Percentiles rank a stretch among this genome's conserved stretches.
phyloP scores from a whole-genome alignment of 2,797 vertebrate species.

The Monodelphis domestica region DNA sequence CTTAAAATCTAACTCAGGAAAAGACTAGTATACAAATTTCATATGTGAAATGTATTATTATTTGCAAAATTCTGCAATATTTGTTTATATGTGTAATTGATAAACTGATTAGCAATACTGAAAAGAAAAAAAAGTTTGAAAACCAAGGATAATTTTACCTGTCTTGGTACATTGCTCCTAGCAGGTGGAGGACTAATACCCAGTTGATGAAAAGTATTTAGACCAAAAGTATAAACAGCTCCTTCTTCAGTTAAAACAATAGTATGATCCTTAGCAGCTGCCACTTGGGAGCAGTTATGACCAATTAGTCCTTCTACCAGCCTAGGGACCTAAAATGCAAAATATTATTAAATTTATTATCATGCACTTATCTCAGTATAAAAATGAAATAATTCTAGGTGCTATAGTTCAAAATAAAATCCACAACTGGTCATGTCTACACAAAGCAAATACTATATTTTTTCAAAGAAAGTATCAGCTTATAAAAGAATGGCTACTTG shows the following conservation, averaged over 20 bases:
- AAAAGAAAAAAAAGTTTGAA: slow-evolving; percentile 41
- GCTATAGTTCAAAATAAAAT: slow-evolving; percentile 14
- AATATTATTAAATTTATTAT: slow-evolving; percentile 40
- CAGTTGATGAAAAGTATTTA: slow-evolving; percentile 96
- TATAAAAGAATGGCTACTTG: neutral
- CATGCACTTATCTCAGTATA: slow-evolving; percentile 20
- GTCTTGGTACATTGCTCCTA: slow-evolving; percentile 93
- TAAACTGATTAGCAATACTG: neutral
- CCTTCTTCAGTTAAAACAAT: slow-evolving; percentile 96
- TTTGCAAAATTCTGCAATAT: slow-evolving; percentile 22
- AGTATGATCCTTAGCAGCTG: slow-evolving; percentile 97
- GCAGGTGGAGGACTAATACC: slow-evolving; percentile 92
- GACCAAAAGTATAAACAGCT: slow-evolving; percentile 95
- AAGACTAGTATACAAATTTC: slow-evolving; percentile 34
- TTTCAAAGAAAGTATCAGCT: slow-evolving; percentile 4
- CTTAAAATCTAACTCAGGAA: slow-evolving; percentile 15
- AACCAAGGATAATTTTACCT: slow-evolving; percentile 85
- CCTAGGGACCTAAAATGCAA: slow-evolving; percentile 90
- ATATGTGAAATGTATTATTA: slow-evolving; percentile 4
- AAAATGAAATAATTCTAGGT: slow-evolving; percentile 16
- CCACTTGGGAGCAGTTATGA: slow-evolving; percentile 93
- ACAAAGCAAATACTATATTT: slow-evolving; percentile 26
- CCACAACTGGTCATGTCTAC: neutral
- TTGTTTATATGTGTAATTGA: neutral
- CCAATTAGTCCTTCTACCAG: slow-evolving; percentile 93